Evolutionary conservation across 2,888 invertebrate species (phyloP).

Genomic region (Hydraecia micacea): DNA sequence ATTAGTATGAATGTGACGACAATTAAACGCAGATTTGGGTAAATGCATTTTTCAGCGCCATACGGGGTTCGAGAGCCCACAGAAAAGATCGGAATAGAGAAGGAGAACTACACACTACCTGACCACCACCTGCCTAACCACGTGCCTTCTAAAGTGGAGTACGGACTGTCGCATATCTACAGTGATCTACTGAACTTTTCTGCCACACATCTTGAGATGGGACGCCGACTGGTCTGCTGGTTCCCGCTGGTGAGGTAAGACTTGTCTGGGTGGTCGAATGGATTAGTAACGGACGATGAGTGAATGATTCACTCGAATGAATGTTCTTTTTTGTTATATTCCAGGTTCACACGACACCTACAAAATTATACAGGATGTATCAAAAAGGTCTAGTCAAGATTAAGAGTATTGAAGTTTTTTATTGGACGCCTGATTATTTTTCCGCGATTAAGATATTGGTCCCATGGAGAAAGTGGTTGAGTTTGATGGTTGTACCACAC

Average conservation of each 20-base stretch:
- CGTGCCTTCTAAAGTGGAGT: conserved; percentile 96
- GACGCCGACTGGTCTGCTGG: conserved; percentile 98
- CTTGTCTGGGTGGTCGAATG: background rate
- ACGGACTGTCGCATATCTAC: conserved; percentile 95
- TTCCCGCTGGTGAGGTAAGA: conserved; percentile 95
- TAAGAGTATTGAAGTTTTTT: too few species aligned
- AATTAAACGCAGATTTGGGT: background rate
- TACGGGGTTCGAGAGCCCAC: conserved; percentile 99
- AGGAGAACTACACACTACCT: conserved; percentile 91
- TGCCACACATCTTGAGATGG: conserved; percentile 93
- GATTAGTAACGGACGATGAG: background rate
- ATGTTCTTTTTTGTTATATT: background rate
- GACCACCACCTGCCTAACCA: conserved; percentile 93
- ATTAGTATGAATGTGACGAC: background rate
- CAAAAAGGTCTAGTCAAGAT: too few species aligned
- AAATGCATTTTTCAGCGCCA: conserved; percentile 92
- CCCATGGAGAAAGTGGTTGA: too few species aligned
- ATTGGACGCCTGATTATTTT: background rate
- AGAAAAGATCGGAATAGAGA: conserved; percentile 94
- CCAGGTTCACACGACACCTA: background rate
- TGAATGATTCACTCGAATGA: background rate
- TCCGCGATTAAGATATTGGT: too few species aligned
- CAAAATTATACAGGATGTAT: background rate
- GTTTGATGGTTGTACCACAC: too few species aligned
- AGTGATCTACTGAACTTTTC: conserved; percentile 96